Conservation (phyloP, 2,888 invertebrate genomes). For the Ophion slaviceki region DNA sequence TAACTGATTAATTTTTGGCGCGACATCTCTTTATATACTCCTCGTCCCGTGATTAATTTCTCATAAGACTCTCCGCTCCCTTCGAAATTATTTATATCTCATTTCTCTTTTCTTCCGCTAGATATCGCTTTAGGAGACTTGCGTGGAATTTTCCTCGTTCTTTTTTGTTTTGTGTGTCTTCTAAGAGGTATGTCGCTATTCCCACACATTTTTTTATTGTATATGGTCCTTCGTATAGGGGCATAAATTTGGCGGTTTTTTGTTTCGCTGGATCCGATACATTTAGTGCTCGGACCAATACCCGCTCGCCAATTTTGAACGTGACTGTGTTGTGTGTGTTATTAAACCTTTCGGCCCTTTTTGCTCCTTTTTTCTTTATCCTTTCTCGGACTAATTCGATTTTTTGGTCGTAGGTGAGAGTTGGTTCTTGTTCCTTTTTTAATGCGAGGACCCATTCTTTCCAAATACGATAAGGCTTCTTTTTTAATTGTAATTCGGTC, state of each 20-base stretch:
- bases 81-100: neutral
- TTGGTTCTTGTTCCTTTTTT: neutral
- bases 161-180: neutral
- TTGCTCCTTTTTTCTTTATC: neutral
- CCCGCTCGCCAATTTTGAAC: neutral
- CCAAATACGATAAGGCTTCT: constrained; percentile 32
- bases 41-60: neutral
- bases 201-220: constrained; percentile 16
- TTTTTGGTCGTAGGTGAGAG: neutral
- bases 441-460: neutral
- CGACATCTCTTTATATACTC: no score
- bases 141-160: constrained; percentile 39
- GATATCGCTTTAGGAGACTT: neutral
- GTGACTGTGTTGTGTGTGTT: neutral
- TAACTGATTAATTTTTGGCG: no score
- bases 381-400: neutral
- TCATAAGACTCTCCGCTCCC: neutral
- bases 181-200: neutral
- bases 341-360: constrained; percentile 5
- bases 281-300: neutral
- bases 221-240: neutral
- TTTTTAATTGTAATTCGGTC: neutral
- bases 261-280: constrained; percentile 1
- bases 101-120: neutral
- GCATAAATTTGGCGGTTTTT: neutral